Percentiles rank a stretch among this genome's conserved stretches.
Conservation (phyloP, 2,797 vertebrate genomes). For the Neoniphon sammara region DNA sequence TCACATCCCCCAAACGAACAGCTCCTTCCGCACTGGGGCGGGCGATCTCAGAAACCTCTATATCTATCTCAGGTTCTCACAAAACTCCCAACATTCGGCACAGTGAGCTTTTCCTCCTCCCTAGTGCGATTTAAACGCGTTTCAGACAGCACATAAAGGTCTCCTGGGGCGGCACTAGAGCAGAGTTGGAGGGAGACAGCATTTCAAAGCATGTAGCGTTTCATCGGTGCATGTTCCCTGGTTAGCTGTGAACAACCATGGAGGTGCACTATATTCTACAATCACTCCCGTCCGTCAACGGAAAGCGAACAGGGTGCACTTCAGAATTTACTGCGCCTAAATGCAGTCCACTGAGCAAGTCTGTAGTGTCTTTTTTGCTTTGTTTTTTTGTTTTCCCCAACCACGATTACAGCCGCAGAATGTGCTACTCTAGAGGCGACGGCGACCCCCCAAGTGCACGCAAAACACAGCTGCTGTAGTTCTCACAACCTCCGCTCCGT, state of each 20-base stretch:
- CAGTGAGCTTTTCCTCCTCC: conserved; percentile 24
- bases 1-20: conserved; percentile 41
- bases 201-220: conserved; percentile 53
- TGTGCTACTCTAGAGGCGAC: background rate
- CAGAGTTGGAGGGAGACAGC: conserved; percentile 29
- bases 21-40: conserved; percentile 14
- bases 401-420: conserved; percentile 30
- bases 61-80: conserved; percentile 35
- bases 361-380: conserved; percentile 4
- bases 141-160: conserved; percentile 62
- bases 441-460: background rate
- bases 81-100: conserved; percentile 21
- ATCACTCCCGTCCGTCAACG: conserved; percentile 36
- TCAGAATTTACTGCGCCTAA: conserved; percentile 33
- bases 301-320: conserved; percentile 22
- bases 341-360: conserved; percentile 17
- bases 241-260: conserved; percentile 51
- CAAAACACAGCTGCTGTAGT: background rate
- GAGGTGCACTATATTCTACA: conserved; percentile 47
- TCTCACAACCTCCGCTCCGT: background rate
- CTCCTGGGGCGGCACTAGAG: conserved; percentile 52
- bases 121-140: conserved; percentile 47
- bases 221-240: conserved; percentile 56
- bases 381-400: too few species aligned
- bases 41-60: conserved; percentile 44